These are phyloP conservation scores for Sinopyrophorus schimmeli DNA, from an alignment of 2,888 invertebrate species.

Conservation along the genomic window DNA sequence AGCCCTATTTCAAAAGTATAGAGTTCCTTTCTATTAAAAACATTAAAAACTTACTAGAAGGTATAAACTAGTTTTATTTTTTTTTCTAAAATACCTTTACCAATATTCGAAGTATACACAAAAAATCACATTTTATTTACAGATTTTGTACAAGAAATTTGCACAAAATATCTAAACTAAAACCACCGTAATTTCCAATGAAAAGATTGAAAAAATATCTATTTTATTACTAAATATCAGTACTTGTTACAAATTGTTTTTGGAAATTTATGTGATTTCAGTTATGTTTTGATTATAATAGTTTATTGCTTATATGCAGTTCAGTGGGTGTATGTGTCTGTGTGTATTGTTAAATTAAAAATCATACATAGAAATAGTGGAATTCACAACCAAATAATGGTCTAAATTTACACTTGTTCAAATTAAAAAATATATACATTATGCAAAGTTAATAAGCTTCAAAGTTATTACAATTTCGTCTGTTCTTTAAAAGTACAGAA, in stretches of 20 bases:
- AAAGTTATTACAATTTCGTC: conserved; percentile 12
- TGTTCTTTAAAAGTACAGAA: not conserved
- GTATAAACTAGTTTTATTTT: conserved; percentile 36
- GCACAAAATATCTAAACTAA: conserved; percentile 16
- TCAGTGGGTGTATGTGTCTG: conserved; percentile 1
- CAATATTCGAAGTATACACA: conserved; percentile 38
- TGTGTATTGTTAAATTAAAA: conserved; percentile 8
- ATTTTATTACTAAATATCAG: not conserved
- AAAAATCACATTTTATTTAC: conserved; percentile 38
- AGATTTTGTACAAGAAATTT: conserved; percentile 20
- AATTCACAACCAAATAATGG: conserved; percentile 29
- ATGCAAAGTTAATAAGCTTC: conserved; percentile 22
- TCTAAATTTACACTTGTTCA: conserved; percentile 20
- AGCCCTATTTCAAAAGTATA: no score
- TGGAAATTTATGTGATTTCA: conserved; percentile 21
- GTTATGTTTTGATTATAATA: conserved; percentile 10
- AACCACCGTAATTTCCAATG: conserved; percentile 21
- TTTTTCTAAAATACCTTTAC: conserved; percentile 39
- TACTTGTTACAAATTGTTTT: conserved; percentile 1
- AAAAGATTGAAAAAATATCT: not conserved
- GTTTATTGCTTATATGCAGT: conserved; percentile 22
- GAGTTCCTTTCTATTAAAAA: no score
- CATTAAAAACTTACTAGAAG: no score
- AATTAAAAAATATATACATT: conserved; percentile 23
- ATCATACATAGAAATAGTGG: conserved; percentile 21